Base-by-base conservation (phyloP, 2,888 invertebrate species). In the Alviniconcha strummeri region DNA sequence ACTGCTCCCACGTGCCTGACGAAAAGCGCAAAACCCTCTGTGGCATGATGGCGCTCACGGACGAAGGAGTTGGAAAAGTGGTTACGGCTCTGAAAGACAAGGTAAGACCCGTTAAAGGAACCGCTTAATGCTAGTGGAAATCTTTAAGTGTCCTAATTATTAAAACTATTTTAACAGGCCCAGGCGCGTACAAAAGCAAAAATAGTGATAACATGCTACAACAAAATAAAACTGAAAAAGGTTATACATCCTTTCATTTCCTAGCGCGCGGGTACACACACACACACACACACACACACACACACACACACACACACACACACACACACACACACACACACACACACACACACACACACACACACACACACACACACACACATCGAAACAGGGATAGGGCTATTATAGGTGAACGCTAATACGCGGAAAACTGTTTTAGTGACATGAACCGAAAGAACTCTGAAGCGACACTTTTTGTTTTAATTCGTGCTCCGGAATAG, bases 51-150 rank as follows among this genome's bases (percentile, higher is more conserved):
- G 96, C 96, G 56, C 96, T 96, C 88, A 93, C 98, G 87, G 98
- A 98, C 91, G 95, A 96, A 83, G 96, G 97, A 75, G 95, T 98
- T 0, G 97, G 97, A 0, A 95, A 95, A 60, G 95, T 98, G n/a
- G 94, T 97, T 0, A 91, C 95, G 78, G 95, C 96, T 5, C 94
- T 98, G 81, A 94, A 95, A 77, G 92, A 95, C 0, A 95, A 95
- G 84, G 94, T 36, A 17, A 72, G 36, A 19, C 17, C n/a, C 36
- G 36, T 36, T 36, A 36, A 36, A 36, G 36, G 36, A 36, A 36
- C 36, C 36, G 36, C 36, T 36, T 36, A 36, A 36, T 36, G 36
- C 36, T 36, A 36, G 36, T 36, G 36, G 36, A 36, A 36, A 36
- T 36, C 36, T 36, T 0, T 36, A 36, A 36, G 36, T 36, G 36